Conservation (phyloP, 2,888 invertebrate genomes). For the Cyaniris semiargus region DNA sequence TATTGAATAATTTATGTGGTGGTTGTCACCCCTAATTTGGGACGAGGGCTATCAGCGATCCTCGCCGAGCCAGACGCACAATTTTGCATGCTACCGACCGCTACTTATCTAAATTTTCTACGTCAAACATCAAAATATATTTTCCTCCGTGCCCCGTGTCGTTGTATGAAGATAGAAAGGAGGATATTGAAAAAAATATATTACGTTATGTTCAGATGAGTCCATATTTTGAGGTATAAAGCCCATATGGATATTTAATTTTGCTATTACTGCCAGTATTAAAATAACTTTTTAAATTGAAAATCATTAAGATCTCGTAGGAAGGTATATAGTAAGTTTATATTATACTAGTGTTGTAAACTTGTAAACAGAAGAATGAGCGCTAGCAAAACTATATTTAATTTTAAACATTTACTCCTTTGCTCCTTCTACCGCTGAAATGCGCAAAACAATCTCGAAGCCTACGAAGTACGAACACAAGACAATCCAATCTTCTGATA, state of each 20-base stretch:
- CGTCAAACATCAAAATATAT: constrained; percentile 20
- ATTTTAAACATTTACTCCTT: not conserved
- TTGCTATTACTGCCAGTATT: not conserved
- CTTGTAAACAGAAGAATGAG: not conserved
- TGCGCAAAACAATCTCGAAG: not conserved
- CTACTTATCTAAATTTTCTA: constrained; percentile 45
- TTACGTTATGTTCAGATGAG: no score
- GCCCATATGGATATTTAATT: no score
- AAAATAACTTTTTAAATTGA: not conserved
- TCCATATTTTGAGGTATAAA: no score
- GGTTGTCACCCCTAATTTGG: constrained; percentile 56
- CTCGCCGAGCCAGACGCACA: constrained; percentile 65
- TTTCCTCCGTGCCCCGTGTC: not conserved
- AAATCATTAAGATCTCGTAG: no score
- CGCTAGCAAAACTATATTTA: not conserved
- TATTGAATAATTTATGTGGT: constrained; percentile 32
- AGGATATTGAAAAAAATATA: not conserved
- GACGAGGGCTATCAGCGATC: constrained; percentile 55
- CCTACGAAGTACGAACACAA: not conserved
- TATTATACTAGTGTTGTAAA: no score
- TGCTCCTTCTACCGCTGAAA: not conserved
- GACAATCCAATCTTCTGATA: not conserved
- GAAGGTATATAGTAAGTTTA: no score
- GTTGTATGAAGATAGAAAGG: not conserved
- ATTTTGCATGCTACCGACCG: constrained; percentile 72